Conservation (phyloP, 1,140 invertebrate species). For the Hyposmocoma kahamanoa region DNA sequence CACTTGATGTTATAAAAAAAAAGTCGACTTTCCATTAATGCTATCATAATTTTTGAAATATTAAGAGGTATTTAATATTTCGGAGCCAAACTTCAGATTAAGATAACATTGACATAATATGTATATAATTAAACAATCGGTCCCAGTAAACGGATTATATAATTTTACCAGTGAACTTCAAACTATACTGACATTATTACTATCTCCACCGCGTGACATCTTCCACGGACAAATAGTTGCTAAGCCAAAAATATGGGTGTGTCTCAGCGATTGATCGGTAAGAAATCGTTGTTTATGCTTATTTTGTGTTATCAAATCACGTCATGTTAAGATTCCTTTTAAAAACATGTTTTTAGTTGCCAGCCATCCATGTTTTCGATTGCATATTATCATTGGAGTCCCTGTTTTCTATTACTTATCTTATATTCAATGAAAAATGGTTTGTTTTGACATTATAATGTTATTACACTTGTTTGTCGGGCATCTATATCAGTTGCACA, state of each 20-base stretch:
- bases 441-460: slow-evolving; percentile 42
- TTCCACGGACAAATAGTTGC: too few relatives aligned
- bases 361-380: slow-evolving; percentile 56
- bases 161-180: too few relatives aligned
- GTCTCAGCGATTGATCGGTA: slow-evolving; percentile 45
- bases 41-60: too few relatives aligned
- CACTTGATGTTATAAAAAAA: too few relatives aligned
- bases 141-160: too few relatives aligned
- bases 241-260: slow-evolving; percentile 55
- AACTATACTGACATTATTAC: too few relatives aligned
- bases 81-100: too few relatives aligned
- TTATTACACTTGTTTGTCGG: slow-evolving; percentile 30
- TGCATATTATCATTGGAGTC: slow-evolving; percentile 33
- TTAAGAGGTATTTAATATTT: too few relatives aligned
- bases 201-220: too few relatives aligned
- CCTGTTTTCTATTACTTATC: slow-evolving; percentile 64
- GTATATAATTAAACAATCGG: too few relatives aligned
- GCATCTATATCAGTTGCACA: slow-evolving; percentile 2
- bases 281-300: slow-evolving; percentile 26
- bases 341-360: slow-evolving; percentile 60
- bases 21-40: too few relatives aligned
- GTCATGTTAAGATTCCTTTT: slow-evolving; percentile 31
- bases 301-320: slow-evolving; percentile 31
- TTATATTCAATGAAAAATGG: slow-evolving; percentile 61
- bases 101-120: too few relatives aligned